These are phyloP conservation scores for Paralichthys olivaceus DNA, from an alignment of 2,113 vertebrate genomes.

Conservation along the genomic window DNA sequence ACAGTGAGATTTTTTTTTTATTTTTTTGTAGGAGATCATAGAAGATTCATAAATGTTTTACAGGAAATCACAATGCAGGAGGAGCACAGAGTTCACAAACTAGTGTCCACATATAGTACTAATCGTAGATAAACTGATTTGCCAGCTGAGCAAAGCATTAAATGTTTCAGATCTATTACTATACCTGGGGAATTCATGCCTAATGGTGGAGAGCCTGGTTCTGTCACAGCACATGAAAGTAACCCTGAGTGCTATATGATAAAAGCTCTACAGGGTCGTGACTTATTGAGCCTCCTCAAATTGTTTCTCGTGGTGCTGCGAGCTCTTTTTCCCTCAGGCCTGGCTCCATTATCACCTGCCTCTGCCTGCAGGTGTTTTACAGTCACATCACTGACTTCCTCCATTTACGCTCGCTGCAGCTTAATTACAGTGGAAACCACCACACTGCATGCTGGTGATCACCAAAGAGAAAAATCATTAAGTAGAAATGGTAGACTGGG, in stretches of 20 bases:
- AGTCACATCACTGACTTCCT: slow-evolving; percentile 55
- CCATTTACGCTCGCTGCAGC: slow-evolving; percentile 26
- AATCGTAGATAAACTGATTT: slow-evolving; percentile 51
- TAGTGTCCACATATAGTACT: neutral
- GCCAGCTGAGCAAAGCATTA: slow-evolving; percentile 51
- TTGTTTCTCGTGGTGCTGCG: slow-evolving; percentile 64
- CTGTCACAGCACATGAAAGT: slow-evolving; percentile 77
- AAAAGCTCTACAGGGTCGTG: slow-evolving; percentile 76
- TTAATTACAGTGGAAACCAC: slow-evolving; percentile 7
- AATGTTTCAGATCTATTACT: slow-evolving; percentile 49
- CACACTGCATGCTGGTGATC: neutral
- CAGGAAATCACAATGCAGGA: slow-evolving; percentile 19
- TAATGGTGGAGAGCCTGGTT: slow-evolving; percentile 76
- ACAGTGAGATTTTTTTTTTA: neutral
- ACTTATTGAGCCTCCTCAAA: slow-evolving; percentile 80
- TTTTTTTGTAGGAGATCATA: neutral
- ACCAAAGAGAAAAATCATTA: slow-evolving; percentile 2
- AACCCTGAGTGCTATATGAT: slow-evolving; percentile 66
- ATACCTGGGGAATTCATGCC: slow-evolving; percentile 72
- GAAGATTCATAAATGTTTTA: neutral
- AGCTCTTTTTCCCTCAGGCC: slow-evolving; percentile 64
- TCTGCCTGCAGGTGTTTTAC: slow-evolving; percentile 52
- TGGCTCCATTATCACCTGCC: slow-evolving; percentile 68
- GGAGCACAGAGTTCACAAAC: neutral
- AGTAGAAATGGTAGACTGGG: neutral